Conservation (phyloP, 92 coral and sea anemone genomes). For the Montipora capitata region DNA sequence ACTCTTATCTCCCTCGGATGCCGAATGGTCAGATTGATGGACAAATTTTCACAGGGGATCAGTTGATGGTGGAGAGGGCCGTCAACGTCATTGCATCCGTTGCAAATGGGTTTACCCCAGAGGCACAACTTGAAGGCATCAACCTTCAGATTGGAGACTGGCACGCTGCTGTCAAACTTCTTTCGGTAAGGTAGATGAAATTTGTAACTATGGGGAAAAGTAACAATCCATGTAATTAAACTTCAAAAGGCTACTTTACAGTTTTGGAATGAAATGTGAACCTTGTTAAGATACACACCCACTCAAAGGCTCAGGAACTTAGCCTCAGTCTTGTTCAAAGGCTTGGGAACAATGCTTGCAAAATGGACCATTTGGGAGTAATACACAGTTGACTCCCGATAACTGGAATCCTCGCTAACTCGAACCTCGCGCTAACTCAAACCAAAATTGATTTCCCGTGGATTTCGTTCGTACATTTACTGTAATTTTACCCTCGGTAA, state of each 20-base stretch:
- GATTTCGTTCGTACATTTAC: constrained; percentile 11
- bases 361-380: too few relatives aligned
- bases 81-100: constrained; percentile 65
- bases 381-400: constrained; percentile 14
- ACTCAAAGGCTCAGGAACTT: too few relatives aligned
- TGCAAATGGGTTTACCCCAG: constrained; percentile 65
- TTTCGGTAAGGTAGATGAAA: constrained; percentile 1
- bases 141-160: constrained; percentile 55
- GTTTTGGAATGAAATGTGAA: too few relatives aligned
- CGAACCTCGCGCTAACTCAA: constrained; percentile 19
- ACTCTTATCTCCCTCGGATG: constrained; percentile 32
- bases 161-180: constrained; percentile 59
- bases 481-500: constrained; percentile 15
- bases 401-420: constrained; percentile 11
- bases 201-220: neutral
- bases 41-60: constrained; percentile 49
- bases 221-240: neutral
- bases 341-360: too few relatives aligned
- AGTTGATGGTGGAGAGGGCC: constrained; percentile 53
- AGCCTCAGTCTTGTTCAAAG: too few relatives aligned
- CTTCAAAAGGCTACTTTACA: too few relatives aligned
- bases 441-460: constrained; percentile 22
- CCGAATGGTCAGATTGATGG: constrained; percentile 7
- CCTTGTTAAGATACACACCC: too few relatives aligned
- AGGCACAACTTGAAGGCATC: constrained; percentile 54